Base-by-base conservation (phyloP, 92 coral and sea anemone genomes). In the Porites cylindrica region DNA sequence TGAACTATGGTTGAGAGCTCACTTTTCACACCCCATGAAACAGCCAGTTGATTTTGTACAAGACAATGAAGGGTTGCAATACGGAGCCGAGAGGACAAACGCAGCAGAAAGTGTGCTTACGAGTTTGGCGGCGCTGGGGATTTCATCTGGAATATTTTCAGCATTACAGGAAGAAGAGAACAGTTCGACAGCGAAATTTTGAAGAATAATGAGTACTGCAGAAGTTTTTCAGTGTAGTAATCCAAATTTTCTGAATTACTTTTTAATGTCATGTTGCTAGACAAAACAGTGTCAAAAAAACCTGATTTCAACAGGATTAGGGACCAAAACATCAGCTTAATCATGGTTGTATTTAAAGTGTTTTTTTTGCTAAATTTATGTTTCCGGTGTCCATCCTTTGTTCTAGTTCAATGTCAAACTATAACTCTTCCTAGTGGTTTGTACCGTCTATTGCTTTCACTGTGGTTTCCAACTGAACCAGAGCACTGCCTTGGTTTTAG, bases 1-100 rank as follows among this genome's bases (percentile, higher is more conserved):
- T 6, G 81, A 89, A 52, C 76, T 91, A 14, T 91, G 93, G 93
- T 64, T 87, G 16, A 78, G 75, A 69, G 93, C 93, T 23, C 87
- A 83, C 76, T 83, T 83, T 83, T 52, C 87, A 64, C 24, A 63
- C 24, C 72, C 47, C 20, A 13, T 29, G 17, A 29, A 75, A 20
- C 61, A 73, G 21, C 7, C 78, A 52, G 10, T 63, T 10, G 74
- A 51, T 26, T 62, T 17, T 65, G 12, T 17, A 38, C 63, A 65
- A 51, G 54, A 83, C 10, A 23, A 75, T 24, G 66, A 62, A 21
- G 79, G 62, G 64, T 14, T 32, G 1, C 80, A 74, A n/a, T n/a
- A 62, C 2, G 72, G 87, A 1, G 47, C 47, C 47, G 87, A 75
- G 24, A 70, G 66, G 70, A 21, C 79, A 73, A 24, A 65, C 12